Conservation (phyloP, 2,888 invertebrate genomes). For the Micoletzkya japonica region DNA sequence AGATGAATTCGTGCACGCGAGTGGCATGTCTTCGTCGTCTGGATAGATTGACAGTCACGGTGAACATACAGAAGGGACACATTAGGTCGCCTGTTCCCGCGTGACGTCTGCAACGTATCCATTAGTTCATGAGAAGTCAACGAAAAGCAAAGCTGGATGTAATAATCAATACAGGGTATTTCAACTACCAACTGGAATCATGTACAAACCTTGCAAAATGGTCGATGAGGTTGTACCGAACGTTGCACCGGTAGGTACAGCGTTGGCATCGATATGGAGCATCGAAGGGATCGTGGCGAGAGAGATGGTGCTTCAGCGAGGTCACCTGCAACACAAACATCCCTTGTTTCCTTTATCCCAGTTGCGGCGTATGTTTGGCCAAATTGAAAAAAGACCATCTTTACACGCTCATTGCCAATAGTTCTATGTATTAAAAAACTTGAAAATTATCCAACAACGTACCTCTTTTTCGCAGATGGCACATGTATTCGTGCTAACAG, state of each 20-base stretch:
- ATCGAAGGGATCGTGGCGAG: not conserved
- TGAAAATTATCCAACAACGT: not conserved
- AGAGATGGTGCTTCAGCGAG: constrained; percentile 6
- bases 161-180: not conserved
- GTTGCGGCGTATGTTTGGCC: not conserved
- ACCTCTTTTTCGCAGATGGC: constrained; percentile 27
- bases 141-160: not conserved
- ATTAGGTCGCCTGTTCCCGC: not conserved
- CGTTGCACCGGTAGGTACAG: constrained; percentile 15
- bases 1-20: not conserved
- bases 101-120: constrained; percentile 14
- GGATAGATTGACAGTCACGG: not conserved
- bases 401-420: not conserved
- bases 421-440: not conserved
- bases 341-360: not conserved
- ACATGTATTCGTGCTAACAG: constrained; percentile 9
- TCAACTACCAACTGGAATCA: not conserved
- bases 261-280: constrained; percentile 19
- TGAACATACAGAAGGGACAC: constrained; percentile 23
- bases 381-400: not conserved
- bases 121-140: not conserved
- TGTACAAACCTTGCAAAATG: constrained; percentile 14
- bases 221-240: constrained; percentile 12
- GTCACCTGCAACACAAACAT: constrained; percentile 5
- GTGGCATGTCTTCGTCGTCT: not conserved